Base-by-base conservation (phyloP, 2,888 invertebrate genomes). In the Pandemis heparana region DNA sequence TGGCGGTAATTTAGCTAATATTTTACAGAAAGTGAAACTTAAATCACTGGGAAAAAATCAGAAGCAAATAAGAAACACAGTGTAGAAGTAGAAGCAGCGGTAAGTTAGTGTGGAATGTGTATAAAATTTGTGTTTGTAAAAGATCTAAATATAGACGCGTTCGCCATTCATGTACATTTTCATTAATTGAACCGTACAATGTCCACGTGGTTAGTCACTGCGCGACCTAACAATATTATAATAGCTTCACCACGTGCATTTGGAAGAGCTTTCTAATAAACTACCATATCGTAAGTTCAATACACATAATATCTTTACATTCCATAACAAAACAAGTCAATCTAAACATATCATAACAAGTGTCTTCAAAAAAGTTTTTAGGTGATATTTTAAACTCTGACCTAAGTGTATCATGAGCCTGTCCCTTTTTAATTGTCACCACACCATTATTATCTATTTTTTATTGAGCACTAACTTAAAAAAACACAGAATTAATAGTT, bases 181-280 rank as follows among this genome's bases (percentile, higher is more conserved):
- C 12, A 48, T 43, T 65, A 18, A 53, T 61, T 59, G 59, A 72
- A 61, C 51, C 60, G 41, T 61, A 60, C 5, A 82, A 84, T 83
- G 75, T 78, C 82, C 83, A 82, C 81, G 79, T 83, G 78, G 76
- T 80, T 77, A 85, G 85, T 82, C 46, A 73, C 60, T 70, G 62
- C 61, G 53, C 73, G 62, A 53, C 80, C 68, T 75, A 71, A 72
- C 75, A 75, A 78, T 83, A 83, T 56, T 75, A 79, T 83, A 82
- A 79, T 82, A 80, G 60, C 74, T 77, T 85, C 81, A 89, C 85
- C 86, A 84, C 78, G 86, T 87, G 88, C 87, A 81, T 82, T 82
- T 87, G 87, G 86, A 89, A 90, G 86, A 90, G 83, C 83, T 88
- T 87, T 82, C 89, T 90, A 91, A 84, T 83, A 87, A 82, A 87